phyloP scores from a whole-genome alignment of 2,797 vertebrate species.

The Denticeps clupeoides region DNA sequence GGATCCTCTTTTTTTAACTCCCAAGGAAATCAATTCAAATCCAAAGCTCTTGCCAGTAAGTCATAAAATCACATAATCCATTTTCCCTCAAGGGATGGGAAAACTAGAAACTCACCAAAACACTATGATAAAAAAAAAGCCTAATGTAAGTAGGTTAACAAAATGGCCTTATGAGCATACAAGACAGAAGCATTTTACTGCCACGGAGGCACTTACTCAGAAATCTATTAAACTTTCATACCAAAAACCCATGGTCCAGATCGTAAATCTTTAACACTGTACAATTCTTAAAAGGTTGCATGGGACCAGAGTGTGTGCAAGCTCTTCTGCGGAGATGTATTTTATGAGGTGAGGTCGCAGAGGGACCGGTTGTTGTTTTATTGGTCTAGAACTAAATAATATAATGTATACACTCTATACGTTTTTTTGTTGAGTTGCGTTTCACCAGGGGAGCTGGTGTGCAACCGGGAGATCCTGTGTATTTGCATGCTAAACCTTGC shows the following conservation, averaged over 20 bases:
- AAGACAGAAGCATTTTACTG: conserved; percentile 17
- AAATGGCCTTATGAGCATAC: conserved; percentile 15
- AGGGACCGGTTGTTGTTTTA: no score
- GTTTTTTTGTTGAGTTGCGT: no score
- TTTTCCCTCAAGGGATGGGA: conserved; percentile 3
- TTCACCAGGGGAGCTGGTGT: no score
- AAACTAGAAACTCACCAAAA: conserved; percentile 21
- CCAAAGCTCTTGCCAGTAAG: conserved; percentile 20
- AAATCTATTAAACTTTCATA: conserved; percentile 29
- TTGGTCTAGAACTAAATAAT: not conserved
- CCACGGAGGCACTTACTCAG: conserved; percentile 18
- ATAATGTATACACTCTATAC: no score
- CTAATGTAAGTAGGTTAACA: conserved; percentile 28
- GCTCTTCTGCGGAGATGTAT: not conserved
- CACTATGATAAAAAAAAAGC: conserved; percentile 19
- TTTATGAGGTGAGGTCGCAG: no score
- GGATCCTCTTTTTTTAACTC: conserved; percentile 17
- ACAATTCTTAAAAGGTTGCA: conserved; percentile 1
- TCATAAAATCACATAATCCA: conserved; percentile 20
- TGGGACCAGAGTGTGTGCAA: no score
- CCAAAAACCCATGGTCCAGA: conserved; percentile 19
- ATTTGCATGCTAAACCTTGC: no score
- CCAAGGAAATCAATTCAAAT: conserved; percentile 21
- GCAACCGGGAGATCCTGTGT: no score
- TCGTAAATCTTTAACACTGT: conserved; percentile 23